These are phyloP conservation scores for Harpalus rubripes DNA, from an alignment of 2,888 invertebrate genomes.

Conservation along the genomic window DNA sequence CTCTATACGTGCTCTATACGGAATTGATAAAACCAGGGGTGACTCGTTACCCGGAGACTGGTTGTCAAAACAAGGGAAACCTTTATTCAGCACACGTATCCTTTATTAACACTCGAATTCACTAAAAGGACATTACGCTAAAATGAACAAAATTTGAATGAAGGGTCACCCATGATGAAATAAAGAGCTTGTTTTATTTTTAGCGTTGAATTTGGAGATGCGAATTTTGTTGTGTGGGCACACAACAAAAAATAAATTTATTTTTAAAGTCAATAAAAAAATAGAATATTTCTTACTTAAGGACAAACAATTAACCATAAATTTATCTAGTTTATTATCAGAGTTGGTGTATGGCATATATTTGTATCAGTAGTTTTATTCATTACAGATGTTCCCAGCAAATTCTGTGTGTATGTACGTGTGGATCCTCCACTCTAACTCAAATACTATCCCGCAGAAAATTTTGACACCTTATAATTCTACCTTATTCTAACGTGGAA, in stretches of 20 bases:
- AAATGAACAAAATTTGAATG: slow-evolving; percentile 58
- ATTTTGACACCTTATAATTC: no score
- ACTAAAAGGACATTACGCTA: slow-evolving; percentile 61
- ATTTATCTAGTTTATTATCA: no score
- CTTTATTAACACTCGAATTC: slow-evolving; percentile 55
- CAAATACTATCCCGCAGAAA: no score
- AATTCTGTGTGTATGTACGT: no score
- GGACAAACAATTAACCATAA: no score
- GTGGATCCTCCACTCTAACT: no score
- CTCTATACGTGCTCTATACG: no score
- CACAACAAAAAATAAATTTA: slow-evolving; percentile 16
- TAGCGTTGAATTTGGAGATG: slow-evolving; percentile 25
- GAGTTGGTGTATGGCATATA: no score
- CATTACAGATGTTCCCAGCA: no score
- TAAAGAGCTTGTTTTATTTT: slow-evolving; percentile 50
- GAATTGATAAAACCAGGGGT: not conserved
- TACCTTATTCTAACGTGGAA: no score
- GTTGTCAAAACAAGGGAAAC: slow-evolving; percentile 46
- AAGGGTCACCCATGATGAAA: slow-evolving; percentile 51
- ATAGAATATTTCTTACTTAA: no score
- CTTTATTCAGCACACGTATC: slow-evolving; percentile 48
- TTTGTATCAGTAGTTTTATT: no score
- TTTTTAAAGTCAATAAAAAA: not conserved
- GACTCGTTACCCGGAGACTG: not conserved
- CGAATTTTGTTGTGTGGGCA: slow-evolving; percentile 22